Conservation (phyloP, 2,113 vertebrate genomes). For the Nipponia nippon region DNA sequence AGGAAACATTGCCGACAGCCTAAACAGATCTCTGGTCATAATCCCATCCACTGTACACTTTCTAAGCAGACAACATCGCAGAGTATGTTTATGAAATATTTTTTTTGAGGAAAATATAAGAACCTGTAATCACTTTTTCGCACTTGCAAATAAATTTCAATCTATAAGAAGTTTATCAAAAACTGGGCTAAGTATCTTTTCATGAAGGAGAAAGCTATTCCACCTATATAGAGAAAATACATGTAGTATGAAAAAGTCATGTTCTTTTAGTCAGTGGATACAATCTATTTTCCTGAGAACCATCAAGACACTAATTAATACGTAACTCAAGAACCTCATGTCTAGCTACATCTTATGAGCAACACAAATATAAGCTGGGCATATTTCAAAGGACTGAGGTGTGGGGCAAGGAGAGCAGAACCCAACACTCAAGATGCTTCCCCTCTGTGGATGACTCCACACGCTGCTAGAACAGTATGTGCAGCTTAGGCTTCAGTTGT, state of each 20-base stretch:
- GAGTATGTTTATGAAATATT: not conserved
- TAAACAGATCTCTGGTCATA: not conserved
- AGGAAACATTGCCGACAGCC: not conserved
- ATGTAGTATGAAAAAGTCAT: fast-evolving
- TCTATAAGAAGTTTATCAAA: not conserved
- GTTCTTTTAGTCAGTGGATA: not conserved
- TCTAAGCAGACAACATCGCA: not conserved
- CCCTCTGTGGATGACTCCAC: not conserved
- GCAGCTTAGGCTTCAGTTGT: not conserved
- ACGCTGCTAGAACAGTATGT: not conserved
- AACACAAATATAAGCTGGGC: not conserved
- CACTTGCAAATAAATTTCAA: not conserved
- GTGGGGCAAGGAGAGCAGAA: not conserved
- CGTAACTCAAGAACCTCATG: not conserved
- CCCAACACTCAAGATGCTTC: not conserved
- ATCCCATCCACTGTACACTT: not conserved
- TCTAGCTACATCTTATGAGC: not conserved
- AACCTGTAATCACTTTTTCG: not conserved
- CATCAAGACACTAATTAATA: not conserved
- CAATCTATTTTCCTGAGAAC: not conserved
- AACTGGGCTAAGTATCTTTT: not conserved
- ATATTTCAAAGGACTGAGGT: not conserved
- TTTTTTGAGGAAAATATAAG: not conserved
- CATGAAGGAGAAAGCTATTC: not conserved
- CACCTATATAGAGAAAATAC: not conserved